Evolutionary conservation across 2,113 vertebrate genomes (phyloP).

Genomic region (Rhea pennata): DNA sequence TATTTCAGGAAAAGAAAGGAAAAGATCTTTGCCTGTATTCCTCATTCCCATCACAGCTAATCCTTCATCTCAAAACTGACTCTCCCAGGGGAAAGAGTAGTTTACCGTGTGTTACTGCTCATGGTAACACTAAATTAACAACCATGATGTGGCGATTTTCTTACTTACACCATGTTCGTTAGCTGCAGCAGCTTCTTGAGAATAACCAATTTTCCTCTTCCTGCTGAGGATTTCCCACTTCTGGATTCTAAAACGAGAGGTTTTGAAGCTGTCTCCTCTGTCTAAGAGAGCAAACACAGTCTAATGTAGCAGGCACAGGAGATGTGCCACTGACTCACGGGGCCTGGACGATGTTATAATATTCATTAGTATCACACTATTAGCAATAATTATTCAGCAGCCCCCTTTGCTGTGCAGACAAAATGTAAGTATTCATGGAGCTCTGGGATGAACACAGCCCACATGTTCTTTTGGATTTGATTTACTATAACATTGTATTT

Average conservation of each 20-base stretch:
- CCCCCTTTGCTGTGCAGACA: not conserved
- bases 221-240: not conserved
- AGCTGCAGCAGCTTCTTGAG: rapidly evolving
- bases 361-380: not conserved
- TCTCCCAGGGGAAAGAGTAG: not conserved
- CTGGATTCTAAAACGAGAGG: not conserved
- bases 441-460: not conserved
- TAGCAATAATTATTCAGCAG: not conserved
- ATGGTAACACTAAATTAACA: not conserved
- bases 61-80: not conserved
- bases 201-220: not conserved
- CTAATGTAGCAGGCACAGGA: not conserved
- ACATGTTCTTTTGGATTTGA: rapidly evolving
- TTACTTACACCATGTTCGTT: not conserved
- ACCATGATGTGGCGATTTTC: not conserved
- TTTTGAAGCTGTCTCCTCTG: not conserved
- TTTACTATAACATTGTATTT: not conserved
- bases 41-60: not conserved
- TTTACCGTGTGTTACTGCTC: not conserved
- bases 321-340: not conserved
- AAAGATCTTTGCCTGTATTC: not conserved
- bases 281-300: not conserved
- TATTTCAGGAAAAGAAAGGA: not conserved
- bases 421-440: not conserved
- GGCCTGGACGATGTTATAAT: not conserved